A percentile compares a stretch with the other conserved stretches of the same genome.
Evolutionary conservation across 2,113 vertebrate species (phyloP).

Genomic region (Sceloporus tristichus): DNA sequence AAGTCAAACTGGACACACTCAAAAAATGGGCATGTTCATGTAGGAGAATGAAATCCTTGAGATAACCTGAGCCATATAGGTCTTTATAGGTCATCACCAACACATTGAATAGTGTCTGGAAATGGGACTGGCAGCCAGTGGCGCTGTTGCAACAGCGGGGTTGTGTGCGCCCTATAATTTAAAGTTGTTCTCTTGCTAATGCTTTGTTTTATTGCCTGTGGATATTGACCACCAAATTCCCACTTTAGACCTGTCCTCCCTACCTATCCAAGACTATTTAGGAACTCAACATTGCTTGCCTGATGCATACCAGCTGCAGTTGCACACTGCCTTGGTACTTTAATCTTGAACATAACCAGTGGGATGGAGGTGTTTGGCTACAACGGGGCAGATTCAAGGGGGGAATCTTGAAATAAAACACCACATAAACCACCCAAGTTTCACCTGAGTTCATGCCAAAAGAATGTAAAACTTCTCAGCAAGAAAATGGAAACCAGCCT

Average conservation of each 20-base stretch:
- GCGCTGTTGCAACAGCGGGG: background rate
- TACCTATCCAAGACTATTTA: background rate
- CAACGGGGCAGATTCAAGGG: background rate
- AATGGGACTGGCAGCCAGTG: too few relatives aligned
- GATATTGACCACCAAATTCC: background rate
- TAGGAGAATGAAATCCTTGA: too few relatives aligned
- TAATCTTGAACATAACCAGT: constrained; percentile 11
- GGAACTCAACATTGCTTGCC: background rate
- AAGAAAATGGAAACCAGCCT: constrained; percentile 43
- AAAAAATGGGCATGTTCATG: too few relatives aligned
- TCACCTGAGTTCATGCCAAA: constrained; percentile 32
- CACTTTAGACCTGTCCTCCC: background rate
- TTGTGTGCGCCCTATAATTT: background rate
- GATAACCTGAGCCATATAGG: too few relatives aligned
- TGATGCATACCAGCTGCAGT: background rate
- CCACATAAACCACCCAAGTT: constrained; percentile 17
- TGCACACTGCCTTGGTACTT: background rate
- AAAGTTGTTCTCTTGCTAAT: background rate
- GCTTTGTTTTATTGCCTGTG: background rate
- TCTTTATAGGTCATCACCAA: too few relatives aligned
- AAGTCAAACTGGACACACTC: too few relatives aligned
- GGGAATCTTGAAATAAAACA: constrained; percentile 12
- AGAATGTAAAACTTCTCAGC: constrained; percentile 37
- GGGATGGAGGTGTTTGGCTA: constrained; percentile 3
- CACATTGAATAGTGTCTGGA: too few relatives aligned